Conservation (phyloP, 37 sponge, comb jelly and placozoan species). For the Agelas oroides region DNA sequence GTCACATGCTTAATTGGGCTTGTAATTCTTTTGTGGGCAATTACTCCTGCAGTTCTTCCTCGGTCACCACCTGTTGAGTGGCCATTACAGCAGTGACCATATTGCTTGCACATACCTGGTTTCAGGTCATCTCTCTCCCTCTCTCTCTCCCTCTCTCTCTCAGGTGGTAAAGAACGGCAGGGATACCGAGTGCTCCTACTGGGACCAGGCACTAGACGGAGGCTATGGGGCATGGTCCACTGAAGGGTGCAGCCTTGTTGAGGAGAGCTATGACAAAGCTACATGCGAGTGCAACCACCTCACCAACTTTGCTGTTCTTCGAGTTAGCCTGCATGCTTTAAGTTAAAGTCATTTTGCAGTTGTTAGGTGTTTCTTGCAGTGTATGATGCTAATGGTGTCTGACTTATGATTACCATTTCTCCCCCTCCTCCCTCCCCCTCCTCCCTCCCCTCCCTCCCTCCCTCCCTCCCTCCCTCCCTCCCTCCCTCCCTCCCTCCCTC, state of each 20-base stretch:
- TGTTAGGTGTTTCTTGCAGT: not conserved
- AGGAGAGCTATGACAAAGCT: not conserved
- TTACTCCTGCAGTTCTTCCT: not conserved
- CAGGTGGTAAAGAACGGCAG: not conserved
- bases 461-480: no score
- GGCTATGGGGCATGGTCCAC: conserved; percentile 61
- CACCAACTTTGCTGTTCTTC: conserved; percentile 38
- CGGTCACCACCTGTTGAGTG: not conserved
- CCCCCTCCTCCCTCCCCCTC: conserved; percentile 50
- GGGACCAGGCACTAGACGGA: conserved; percentile 53
- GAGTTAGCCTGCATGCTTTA: conserved; percentile 4
- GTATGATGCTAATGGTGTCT: not conserved
- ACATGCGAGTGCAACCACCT: conserved; percentile 52
- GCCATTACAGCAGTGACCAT: no score
- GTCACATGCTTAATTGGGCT: no score
- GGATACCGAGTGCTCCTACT: conserved; percentile 44
- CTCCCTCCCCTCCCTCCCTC: conserved; percentile 23
- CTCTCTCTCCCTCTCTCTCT: no score
- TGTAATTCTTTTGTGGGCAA: no score
- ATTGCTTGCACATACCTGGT: no score
- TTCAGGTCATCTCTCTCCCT: no score
- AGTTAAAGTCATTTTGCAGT: not conserved
- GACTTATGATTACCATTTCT: not conserved
- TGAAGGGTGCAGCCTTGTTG: conserved; percentile 29
- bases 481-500: conserved; percentile 28